Base-by-base conservation (phyloP, 2,113 vertebrate genomes). In the Hyla sarda region DNA sequence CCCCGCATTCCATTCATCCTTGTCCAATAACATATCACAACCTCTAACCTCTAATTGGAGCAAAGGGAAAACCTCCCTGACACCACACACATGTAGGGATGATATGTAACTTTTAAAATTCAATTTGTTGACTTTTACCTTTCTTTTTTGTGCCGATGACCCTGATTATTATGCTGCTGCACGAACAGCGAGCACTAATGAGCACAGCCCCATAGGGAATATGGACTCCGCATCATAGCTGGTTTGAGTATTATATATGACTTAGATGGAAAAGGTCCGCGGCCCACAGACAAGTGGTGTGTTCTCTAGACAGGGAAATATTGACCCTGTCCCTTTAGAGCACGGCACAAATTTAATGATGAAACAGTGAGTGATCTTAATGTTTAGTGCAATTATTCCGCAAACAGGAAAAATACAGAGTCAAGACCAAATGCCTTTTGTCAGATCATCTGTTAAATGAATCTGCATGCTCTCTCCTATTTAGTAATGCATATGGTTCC, bases 51-150 rank as follows among this genome's bases (percentile, higher is more conserved):
- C 25, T 84, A 77, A 84, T 76, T 84, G 83, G 83, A 84, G 14
- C 72, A 76, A 84, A 75, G 82, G 83, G 83, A 84, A 48, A 50
- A 76, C 54, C 19, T n/a, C 65, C 45, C 8, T 75, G 56, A 76
- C 54, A 76, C 12, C 10, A 14, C 54, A 45, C 32, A 75, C 69
- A 60, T 84, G 82, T 21, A 50, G 6, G 56, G 25, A 50, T 47
- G 37, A 65, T 30, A 50, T 48, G 72, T 76, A 76, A 76, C 34
- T 45, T 41, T 58, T 77, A 84, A 76, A 48, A 84, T 84, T 84
- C 83, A 76, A 76, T 84, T 84, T 84, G 73, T 76, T 65, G 73
- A 62, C 54, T 76, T 84, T 65, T 84, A 32, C 72, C 54, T 84
- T 41, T 58, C 73, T 71, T 73, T 50, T 75, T 77, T 77, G 56